Base-by-base conservation (phyloP, 1,140 invertebrate genomes). In the Globodera ellingtonae region DNA sequence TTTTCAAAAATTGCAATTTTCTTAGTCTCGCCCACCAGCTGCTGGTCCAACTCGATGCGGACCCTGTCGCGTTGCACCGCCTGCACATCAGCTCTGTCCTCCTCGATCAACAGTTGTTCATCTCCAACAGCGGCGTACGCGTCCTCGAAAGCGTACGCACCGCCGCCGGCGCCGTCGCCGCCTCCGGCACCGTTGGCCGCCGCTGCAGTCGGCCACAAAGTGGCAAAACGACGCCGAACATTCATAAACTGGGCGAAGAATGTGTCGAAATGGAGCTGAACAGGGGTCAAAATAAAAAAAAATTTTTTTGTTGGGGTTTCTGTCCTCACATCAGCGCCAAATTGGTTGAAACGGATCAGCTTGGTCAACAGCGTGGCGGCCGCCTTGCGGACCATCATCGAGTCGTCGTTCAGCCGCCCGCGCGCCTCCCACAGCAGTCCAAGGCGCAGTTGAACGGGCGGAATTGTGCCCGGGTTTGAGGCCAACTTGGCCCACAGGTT, bases 401-500 rank as follows among this genome's bases (percentile, higher is more conserved):
- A 79, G 79, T 76, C 52, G 79, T 79, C 79, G n/a, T 62, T 79
- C n/a, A 79, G 21, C 9, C 79, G 62, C 8, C 66, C 59, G 24
- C 74, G 21, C 46, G 62, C 75, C 13, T 79, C 77, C n/a, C 65
- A 47, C 5, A 78, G 62, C 52, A 79, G 0, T 15, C 75, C 52
- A n/a, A 79, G 44, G 10, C 79, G 79, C 59, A 79, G 79, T 15
- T 79, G 77, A 4, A 47, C 44, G 21, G 66, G 66, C 8, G 77
- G 77, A 79, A 79, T 78, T 6, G 75, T 21, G 9, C 35, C 59
- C 56, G 13, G 13, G 9, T 74, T 81, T 18, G 79, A 46, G 6
- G 81, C 78, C 48, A 81, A 52, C 10, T 81, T 81, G 81, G 52
- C 50, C 79, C 79, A 81, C 24, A 81, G 15, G 84, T 81, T n/a